Evolutionary conservation across 2,888 invertebrate species (phyloP), one percentile per base, ranked within the genome.

Genomic region (Spodoptera littoralis): DNA sequence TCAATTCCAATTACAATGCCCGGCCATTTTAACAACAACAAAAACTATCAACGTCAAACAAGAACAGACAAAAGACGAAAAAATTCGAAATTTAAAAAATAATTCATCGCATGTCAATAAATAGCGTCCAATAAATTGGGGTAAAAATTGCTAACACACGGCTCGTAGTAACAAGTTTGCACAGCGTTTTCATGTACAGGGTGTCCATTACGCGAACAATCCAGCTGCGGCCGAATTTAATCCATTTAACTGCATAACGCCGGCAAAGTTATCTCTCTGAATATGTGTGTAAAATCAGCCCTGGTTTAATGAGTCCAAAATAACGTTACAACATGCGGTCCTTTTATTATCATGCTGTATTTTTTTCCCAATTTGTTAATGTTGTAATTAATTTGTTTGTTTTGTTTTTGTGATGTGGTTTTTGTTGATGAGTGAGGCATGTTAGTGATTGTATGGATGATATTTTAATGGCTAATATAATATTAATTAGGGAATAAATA

Each of bases 181-280:
- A 71, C 72, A 82, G 60, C 77, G 76, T 73, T 83, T 83, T 80
- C 83, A 81, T 81, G 80, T 83, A 87, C 85, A 83, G 80, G 80
- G 87, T 87, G 88, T 88, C 89, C 91, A 89, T 90, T 90, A 88
- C 87, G 81, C 77, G 85, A 82, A 85, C 91, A 90, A 89, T 91
- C 88, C 90, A 86, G 89, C 88, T 88, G 90, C 81, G 89, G 89
- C 88, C 80, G 81, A 87, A 88, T 90, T 90, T 91, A 92, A 92
- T 92, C 91, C 90, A 87, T 88, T 92, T 91, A 90, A 90, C 88
- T 86, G 88, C 84, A 88, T 87, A 88, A 87, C 88, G 83, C 84
- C 79, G 66, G 83, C 84, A 83, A 88, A 89, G 88, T 89, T 91
- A 89, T 90, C 88, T 87, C 83, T 77, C 80, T 77, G 85, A 81